Evolutionary conservation across 2,888 invertebrate genomes (phyloP).

Genomic region (Tineola bisselliella): DNA sequence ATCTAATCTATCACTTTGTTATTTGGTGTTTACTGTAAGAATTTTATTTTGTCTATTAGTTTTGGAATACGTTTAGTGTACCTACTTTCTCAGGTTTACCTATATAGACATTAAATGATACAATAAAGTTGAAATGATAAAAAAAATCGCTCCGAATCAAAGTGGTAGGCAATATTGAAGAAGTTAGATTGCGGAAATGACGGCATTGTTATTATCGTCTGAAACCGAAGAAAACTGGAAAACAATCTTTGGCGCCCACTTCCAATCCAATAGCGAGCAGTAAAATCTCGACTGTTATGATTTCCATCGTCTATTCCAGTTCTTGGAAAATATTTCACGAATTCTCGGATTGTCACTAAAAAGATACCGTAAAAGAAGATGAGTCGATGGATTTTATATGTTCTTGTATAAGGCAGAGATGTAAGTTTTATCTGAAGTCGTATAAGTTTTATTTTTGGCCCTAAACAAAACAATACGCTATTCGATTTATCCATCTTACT

Average conservation of each 20-base stretch:
- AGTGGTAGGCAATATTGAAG: constrained; percentile 44
- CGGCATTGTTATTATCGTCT: constrained; percentile 62
- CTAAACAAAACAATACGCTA: neutral
- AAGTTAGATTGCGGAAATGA: constrained; percentile 60
- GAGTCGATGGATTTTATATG: constrained; percentile 6
- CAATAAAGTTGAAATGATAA: neutral
- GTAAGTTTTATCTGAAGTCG: neutral
- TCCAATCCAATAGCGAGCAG: constrained; percentile 42
- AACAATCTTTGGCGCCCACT: constrained; percentile 48
- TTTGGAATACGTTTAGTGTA: too few species aligned
- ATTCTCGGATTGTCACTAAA: constrained; percentile 10
- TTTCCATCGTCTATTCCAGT: constrained; percentile 40
- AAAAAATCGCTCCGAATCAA: neutral
- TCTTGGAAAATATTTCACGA: constrained; percentile 30
- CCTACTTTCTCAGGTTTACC: too few species aligned
- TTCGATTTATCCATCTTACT: neutral
- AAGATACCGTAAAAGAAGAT: neutral
- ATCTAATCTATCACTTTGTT: too few species aligned
- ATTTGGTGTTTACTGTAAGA: too few species aligned
- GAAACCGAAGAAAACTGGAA: constrained; percentile 44
- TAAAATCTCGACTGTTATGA: constrained; percentile 50
- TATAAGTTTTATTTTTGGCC: neutral
- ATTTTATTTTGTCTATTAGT: too few species aligned
- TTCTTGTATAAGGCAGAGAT: constrained; percentile 1
- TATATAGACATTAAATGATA: neutral